Conservation (phyloP, 1,140 invertebrate genomes). For the Anagrus nilaparvatae region DNA sequence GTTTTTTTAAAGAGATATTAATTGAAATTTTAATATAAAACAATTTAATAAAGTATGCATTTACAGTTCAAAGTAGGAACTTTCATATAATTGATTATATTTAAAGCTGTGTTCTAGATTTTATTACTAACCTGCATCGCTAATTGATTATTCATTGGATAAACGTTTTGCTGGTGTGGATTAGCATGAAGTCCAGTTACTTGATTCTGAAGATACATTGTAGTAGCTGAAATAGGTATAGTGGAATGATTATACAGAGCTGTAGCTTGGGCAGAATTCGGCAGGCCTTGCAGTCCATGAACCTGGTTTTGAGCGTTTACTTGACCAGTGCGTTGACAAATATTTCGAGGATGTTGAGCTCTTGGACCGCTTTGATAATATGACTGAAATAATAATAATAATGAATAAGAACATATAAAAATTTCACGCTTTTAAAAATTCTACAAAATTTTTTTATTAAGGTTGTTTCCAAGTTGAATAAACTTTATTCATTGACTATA, state of each 20-base stretch:
- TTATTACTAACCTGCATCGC: slow-evolving; percentile 25
- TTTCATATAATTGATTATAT: no score
- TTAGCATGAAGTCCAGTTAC: slow-evolving; percentile 24
- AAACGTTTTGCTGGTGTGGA: slow-evolving; percentile 28
- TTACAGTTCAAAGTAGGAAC: no score
- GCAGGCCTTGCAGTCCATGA: slow-evolving; percentile 27
- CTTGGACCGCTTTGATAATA: slow-evolving; percentile 28
- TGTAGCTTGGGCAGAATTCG: slow-evolving; percentile 27
- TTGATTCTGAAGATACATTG: slow-evolving; percentile 28
- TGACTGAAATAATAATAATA: slow-evolving; percentile 19
- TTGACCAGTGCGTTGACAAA: slow-evolving; percentile 31
- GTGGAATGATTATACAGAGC: slow-evolving; percentile 29
- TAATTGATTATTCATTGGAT: slow-evolving; percentile 27
- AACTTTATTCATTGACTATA: no score
- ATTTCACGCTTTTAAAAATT: no score
- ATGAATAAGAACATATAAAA: no score
- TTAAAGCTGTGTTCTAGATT: neutral
- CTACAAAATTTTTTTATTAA: no score
- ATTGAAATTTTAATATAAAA: no score
- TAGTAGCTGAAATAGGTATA: slow-evolving; percentile 22
- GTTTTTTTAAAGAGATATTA: no score
- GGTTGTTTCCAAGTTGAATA: no score
- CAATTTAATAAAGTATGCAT: no score
- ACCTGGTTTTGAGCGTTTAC: slow-evolving; percentile 25
- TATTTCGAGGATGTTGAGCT: slow-evolving; percentile 28